Evolutionary conservation across 2,888 invertebrate species (phyloP), one percentile per base, ranked within the genome.

Genomic region (Drosophila birchii): DNA sequence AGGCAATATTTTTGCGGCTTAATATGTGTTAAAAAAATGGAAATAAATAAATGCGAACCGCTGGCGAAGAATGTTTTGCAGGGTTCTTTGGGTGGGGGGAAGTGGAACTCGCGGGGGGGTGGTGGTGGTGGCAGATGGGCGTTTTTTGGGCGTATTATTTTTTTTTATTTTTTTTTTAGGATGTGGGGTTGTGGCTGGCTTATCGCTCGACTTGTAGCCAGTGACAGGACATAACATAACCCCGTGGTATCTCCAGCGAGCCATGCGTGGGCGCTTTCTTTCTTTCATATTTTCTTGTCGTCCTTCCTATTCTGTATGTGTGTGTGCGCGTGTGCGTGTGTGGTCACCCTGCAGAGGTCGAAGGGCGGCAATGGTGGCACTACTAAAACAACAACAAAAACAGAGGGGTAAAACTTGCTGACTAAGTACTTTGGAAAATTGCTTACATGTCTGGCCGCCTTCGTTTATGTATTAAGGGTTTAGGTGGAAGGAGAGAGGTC

Each of bases 381-480:
- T 53, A 38, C 51, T 51, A 53, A 53, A 53, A 53, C 34, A 53
- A 53, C 36, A 49, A 49, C 32, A 39, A 47, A 61, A 55, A 66
- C 51, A 11, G 36, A 77, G 78, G 87, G 89, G 81, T 80, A 76
- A 88, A 90, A 88, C 67, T 76, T 88, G 88, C 88, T 90, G 90
- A 88, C 90, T 88, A 90, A 90, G 88, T 90, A 90, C 88, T 88
- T 90, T 85, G 80, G 77, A 75, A 88, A 90, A 90, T 88, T 90
- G 88, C 80, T 81, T 85, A 82, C 77, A 87, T 84, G 88, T 81
- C 72, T 77, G 76, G 66, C 75, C 81, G 79, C 72, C 79, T 69
- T 71, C 87, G 64, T 80, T 88, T 89, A 80, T 78, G 79, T 54
- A 54, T 51, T 20, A 34, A 60, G 66, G 56, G 56, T 3, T 55